phyloP scores from a whole-genome alignment of 1,140 invertebrate genomes.

The Mizuhopecten yessoensis region DNA sequence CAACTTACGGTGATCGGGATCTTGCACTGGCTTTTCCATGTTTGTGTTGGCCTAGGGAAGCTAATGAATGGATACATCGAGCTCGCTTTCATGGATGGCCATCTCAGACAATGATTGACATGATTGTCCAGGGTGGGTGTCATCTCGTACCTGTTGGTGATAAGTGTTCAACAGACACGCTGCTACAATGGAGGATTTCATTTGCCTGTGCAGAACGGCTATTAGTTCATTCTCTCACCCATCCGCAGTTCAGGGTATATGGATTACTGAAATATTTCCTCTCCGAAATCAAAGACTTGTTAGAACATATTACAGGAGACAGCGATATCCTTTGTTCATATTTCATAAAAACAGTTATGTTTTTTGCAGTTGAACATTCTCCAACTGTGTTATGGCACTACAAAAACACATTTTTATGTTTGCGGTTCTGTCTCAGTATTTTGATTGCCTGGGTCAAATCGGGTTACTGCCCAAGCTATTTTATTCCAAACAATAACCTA shows the following conservation, averaged over 20 bases:
- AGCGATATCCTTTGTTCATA: too few relatives aligned
- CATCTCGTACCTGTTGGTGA: too few relatives aligned
- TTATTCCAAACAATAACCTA: conserved; percentile 50
- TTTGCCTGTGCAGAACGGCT: too few relatives aligned
- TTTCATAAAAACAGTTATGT: conserved; percentile 46
- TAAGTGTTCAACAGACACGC: too few relatives aligned
- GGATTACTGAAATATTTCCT: conserved; percentile 44
- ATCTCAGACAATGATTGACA: neutral
- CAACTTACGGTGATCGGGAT: neutral
- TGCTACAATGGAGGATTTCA: too few relatives aligned
- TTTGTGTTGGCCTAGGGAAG: neutral
- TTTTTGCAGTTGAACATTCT: conserved; percentile 1
- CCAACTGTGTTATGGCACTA: neutral
- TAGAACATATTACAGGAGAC: neutral
- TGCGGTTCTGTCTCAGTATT: conserved; percentile 34
- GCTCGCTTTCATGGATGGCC: neutral
- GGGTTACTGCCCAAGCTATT: conserved; percentile 49
- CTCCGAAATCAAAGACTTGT: neutral
- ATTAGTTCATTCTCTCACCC: too few relatives aligned
- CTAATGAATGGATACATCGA: neutral
- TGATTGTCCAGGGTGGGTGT: conserved; percentile 13
- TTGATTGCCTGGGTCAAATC: conserved; percentile 25
- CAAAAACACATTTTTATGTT: conserved; percentile 85
- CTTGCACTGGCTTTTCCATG: neutral
- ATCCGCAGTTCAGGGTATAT: too few relatives aligned